A percentile compares a stretch with the other conserved stretches of the same genome.
These are phyloP conservation scores for Schizaphis graminum DNA, from an alignment of 2,888 invertebrate species.

Conservation along the genomic window DNA sequence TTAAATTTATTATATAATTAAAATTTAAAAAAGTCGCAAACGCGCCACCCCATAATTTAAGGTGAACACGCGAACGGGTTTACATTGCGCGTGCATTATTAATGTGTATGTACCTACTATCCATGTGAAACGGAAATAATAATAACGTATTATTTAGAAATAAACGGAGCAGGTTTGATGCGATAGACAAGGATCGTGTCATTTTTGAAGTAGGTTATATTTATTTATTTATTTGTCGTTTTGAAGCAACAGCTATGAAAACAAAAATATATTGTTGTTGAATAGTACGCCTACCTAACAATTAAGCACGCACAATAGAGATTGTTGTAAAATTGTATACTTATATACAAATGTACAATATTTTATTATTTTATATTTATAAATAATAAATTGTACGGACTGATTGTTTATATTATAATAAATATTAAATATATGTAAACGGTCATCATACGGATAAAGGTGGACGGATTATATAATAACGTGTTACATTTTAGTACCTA, in stretches of 20 bases:
- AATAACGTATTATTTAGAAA: not conserved
- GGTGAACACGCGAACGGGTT: slow-evolving; percentile 24
- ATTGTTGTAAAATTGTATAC: too few relatives aligned
- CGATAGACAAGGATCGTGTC: not conserved
- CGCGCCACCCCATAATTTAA: slow-evolving; percentile 29
- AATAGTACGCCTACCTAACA: too few relatives aligned
- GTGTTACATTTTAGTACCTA: not conserved
- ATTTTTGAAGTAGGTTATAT: not conserved
- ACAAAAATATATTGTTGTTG: not conserved
- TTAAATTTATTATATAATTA: slow-evolving; percentile 45
- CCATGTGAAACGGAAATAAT: not conserved
- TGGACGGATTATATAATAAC: not conserved
- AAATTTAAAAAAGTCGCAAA: slow-evolving; percentile 31
- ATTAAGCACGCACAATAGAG: too few relatives aligned
- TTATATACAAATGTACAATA: too few relatives aligned
- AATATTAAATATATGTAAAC: not conserved
- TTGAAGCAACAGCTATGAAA: not conserved
- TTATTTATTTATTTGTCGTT: not conserved
- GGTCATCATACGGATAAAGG: not conserved
- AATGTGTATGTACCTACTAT: not conserved
- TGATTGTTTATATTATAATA: not conserved
- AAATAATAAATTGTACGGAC: not conserved
- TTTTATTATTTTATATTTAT: not conserved
- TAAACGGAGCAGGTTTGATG: not conserved
- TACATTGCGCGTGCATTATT: slow-evolving; percentile 37